phyloP scores from a whole-genome alignment of 2,888 invertebrate genomes.

The Apotomis betuletana region DNA sequence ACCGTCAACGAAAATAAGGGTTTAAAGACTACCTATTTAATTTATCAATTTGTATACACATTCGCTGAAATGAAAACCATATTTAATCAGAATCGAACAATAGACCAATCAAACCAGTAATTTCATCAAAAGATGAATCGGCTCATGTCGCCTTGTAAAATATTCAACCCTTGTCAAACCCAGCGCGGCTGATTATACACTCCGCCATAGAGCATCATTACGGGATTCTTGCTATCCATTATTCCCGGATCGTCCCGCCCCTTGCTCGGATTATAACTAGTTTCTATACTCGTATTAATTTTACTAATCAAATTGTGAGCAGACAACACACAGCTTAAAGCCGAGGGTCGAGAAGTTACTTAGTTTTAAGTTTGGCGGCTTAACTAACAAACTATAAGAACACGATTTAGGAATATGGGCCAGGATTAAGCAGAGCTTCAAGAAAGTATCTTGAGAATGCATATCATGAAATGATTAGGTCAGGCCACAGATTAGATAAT shows the following conservation, averaged over 20 bases:
- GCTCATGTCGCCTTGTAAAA: constrained; percentile 10
- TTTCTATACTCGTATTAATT: not conserved
- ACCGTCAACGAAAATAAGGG: no score
- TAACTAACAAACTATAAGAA: no score
- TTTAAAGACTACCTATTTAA: no score
- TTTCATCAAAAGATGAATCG: not conserved
- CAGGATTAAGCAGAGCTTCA: no score
- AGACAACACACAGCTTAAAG: not conserved
- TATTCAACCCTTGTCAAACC: constrained; percentile 12
- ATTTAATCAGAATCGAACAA: not conserved
- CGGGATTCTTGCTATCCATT: not conserved
- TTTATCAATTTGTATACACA: no score
- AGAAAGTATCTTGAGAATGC: no score
- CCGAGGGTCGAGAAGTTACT: no score
- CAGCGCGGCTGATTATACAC: constrained; percentile 2
- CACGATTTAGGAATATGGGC: no score
- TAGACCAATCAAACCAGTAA: not conserved
- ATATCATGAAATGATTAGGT: no score
- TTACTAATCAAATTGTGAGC: not conserved
- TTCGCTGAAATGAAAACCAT: no score
- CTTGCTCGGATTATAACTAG: not conserved
- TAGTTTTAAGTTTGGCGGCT: no score
- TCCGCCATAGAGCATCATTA: constrained; percentile 2
- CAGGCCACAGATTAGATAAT: no score
- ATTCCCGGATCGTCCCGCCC: not conserved